Evolutionary conservation across 2,113 vertebrate genomes (phyloP), one percentile per base, ranked within the genome.

Genomic region (Phylloscopus trochilus): DNA sequence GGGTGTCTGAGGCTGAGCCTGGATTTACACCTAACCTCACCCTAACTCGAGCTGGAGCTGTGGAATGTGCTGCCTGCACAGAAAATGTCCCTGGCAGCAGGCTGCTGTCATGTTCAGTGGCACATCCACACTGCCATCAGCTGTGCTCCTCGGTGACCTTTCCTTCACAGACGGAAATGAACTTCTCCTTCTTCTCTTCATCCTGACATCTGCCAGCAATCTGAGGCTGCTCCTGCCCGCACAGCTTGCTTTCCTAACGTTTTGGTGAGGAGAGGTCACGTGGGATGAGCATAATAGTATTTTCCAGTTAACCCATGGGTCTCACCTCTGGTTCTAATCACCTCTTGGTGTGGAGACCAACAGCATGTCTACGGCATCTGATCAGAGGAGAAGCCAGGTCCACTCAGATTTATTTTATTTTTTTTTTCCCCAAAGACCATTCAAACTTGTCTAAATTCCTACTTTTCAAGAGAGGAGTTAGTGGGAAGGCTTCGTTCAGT

Each of bases 141-240:
- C 59, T 67, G 46, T 87, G 88, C 82, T 94, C 90, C 88, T 75
- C 1, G 0, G 64, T 86, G 93, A 96, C 95, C 94, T 92, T 83
- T 31, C 47, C 49, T 56, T 86, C 76, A 1, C 41, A 82, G 90
- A 13, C 16, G 44, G 94, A 96, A 95, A 96, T 90, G 44, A 95
- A 73, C 92, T 93, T 52, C 90, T 92, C 33, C 51, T 94, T 51
- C 52, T 94, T 41, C 51, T 35, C 85, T 72, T 79, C 89, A 90
- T 73, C 92, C 90, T 75, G 90, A 92, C 94, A 96, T 97, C 94
- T 97, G 95, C 2, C 69, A 96, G 93, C 93, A 96, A 94, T 64
- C 90, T 92, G 88, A 92, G 76, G 49, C 87, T n/a, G 52, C 75
- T 91, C 78, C 46, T 11, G 35, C 69, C 62, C 1, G 18, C 89